phyloP scores from a whole-genome alignment of 2,797 vertebrate genomes.

The Anguilla obscura region DNA sequence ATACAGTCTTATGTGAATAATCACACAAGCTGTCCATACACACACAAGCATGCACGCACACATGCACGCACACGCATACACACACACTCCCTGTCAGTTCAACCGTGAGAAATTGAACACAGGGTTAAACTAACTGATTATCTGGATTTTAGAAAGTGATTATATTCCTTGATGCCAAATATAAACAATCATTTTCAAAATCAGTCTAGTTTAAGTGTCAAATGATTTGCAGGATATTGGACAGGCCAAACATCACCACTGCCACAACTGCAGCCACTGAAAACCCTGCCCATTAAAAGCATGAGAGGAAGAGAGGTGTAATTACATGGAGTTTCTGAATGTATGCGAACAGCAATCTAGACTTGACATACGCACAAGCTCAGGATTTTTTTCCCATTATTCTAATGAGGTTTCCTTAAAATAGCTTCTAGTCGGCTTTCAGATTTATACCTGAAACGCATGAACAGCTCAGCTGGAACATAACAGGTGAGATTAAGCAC shows the following conservation, averaged over 20 bases:
- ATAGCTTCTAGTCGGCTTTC: slow-evolving; percentile 55
- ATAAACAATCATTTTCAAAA: neutral
- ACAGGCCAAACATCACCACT: neutral
- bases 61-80: neutral
- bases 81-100: neutral
- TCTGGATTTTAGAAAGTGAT: neutral
- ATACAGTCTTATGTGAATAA: neutral
- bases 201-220: neutral
- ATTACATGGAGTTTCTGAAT: neutral
- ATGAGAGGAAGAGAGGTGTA: no score
- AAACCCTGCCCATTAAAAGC: neutral
- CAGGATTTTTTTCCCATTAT: slow-evolving; percentile 43
- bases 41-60: neutral
- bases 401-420: slow-evolving; percentile 54
- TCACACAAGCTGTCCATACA: neutral
- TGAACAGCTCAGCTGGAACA: slow-evolving; percentile 60
- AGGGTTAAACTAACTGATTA: neutral
- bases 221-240: neutral
- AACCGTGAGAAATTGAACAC: neutral
- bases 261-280: neutral
- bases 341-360: neutral
- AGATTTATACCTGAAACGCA: slow-evolving; percentile 49
- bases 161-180: neutral
- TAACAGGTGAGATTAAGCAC: slow-evolving; percentile 59
- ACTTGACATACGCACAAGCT: neutral